These are phyloP conservation scores for Chlamydotis undulata DNA, from an alignment of 2,113 vertebrate species.

Conservation along the genomic window DNA sequence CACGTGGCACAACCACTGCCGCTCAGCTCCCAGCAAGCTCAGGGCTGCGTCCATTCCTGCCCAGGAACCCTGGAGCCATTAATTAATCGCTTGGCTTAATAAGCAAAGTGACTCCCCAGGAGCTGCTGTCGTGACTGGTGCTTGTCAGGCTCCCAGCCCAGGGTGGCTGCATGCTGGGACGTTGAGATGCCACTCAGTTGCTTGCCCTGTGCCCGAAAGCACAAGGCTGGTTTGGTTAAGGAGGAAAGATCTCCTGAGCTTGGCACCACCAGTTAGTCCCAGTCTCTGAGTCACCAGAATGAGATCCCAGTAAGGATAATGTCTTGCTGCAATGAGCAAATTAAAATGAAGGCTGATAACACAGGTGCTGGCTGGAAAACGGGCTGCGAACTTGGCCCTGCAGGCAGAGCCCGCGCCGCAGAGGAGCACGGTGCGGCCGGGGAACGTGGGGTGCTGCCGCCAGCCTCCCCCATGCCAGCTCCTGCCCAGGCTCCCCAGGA, in stretches of 20 bases:
- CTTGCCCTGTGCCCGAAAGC: not conserved
- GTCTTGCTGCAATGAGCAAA: not conserved
- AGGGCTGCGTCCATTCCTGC: not conserved
- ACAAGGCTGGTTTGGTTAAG: not conserved
- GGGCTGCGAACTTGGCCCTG: not conserved
- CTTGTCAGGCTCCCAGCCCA: not conserved
- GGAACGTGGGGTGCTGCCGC: not conserved
- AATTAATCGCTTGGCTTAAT: not conserved
- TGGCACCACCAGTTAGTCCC: not conserved
- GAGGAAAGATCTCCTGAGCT: not conserved
- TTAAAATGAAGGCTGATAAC: not conserved
- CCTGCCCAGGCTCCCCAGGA: not conserved
- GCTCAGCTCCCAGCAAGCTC: no score
- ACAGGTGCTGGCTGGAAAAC: not conserved
- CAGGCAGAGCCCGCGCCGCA: not conserved
- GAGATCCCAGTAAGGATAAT: not conserved
- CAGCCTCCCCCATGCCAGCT: not conserved
- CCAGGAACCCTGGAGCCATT: not conserved
- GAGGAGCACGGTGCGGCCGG: not conserved
- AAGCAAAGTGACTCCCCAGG: not conserved
- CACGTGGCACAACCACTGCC: rapidly evolving
- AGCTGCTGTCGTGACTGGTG: not conserved
- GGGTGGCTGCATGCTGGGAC: not conserved
- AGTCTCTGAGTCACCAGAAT: not conserved
- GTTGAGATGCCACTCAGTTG: rapidly evolving